These are phyloP conservation scores for Watsonalla binaria DNA, from an alignment of 2,888 invertebrate genomes.

Conservation along the genomic window DNA sequence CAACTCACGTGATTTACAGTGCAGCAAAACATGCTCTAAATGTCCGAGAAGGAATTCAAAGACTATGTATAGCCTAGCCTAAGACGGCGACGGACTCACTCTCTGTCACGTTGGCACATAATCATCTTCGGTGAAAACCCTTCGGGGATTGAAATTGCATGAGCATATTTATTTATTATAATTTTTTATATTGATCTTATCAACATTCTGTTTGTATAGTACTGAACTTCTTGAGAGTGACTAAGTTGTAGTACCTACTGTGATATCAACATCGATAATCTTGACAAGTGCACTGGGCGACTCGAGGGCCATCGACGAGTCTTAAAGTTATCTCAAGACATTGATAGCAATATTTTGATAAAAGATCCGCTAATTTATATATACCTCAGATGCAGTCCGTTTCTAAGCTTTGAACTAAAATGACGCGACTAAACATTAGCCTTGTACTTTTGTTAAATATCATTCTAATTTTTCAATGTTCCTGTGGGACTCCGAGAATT, in stretches of 20 bases:
- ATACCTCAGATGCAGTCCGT: neutral
- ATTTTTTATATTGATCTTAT: no score
- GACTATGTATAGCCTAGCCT: no score
- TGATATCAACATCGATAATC: neutral
- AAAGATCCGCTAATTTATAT: neutral
- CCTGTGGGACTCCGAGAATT: constrained; percentile 1
- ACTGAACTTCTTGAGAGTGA: no score
- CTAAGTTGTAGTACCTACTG: neutral
- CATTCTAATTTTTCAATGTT: neutral
- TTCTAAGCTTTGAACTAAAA: neutral
- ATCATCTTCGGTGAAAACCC: no score
- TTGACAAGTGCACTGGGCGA: neutral
- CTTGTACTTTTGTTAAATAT: neutral
- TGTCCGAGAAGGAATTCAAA: no score
- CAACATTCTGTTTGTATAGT: no score
- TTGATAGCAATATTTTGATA: neutral
- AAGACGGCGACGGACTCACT: no score
- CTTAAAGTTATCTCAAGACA: neutral
- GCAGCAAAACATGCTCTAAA: no score
- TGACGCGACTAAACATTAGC: neutral
- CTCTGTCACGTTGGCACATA: no score
- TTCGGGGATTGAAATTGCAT: no score
- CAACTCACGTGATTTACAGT: no score
- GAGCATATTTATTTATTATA: no score
- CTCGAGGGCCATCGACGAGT: neutral